These are phyloP conservation scores for Trichonephila clavipes DNA, from an alignment of 1,140 invertebrate genomes.

Conservation along the genomic window DNA sequence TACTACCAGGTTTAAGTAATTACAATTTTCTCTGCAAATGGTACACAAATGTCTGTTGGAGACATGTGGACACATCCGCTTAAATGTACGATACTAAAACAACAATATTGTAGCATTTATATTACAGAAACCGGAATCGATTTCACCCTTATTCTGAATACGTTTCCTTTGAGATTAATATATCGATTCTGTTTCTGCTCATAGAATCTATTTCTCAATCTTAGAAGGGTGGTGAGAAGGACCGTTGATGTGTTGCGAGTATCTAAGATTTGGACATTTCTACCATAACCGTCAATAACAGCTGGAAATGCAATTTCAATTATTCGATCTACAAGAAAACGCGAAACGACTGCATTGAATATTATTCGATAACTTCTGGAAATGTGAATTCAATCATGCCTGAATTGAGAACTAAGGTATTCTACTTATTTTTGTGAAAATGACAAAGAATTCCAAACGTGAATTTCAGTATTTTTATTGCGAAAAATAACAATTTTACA, in stretches of 20 bases:
- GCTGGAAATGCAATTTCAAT: constrained; percentile 49
- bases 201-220: constrained; percentile 66
- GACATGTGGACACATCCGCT: background rate
- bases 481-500: too few species aligned
- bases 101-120: background rate
- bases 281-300: constrained; percentile 32
- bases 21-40: too few species aligned
- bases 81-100: background rate
- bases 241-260: constrained; percentile 46
- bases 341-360: background rate
- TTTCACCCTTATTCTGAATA: constrained; percentile 39
- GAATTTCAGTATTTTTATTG: too few species aligned
- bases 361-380: background rate
- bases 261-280: constrained; percentile 38
- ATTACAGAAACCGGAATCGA: background rate
- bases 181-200: constrained; percentile 54
- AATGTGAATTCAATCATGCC: constrained; percentile 18
- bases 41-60: too few species aligned
- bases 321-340: constrained; percentile 35
- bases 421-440: background rate
- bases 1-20: too few species aligned
- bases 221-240: constrained; percentile 9
- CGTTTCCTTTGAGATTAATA: constrained; percentile 17
- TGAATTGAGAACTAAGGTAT: background rate
- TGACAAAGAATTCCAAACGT: background rate